phyloP scores from a whole-genome alignment of 2,797 vertebrate species.

The Pseudotriccus pelzelni region DNA sequence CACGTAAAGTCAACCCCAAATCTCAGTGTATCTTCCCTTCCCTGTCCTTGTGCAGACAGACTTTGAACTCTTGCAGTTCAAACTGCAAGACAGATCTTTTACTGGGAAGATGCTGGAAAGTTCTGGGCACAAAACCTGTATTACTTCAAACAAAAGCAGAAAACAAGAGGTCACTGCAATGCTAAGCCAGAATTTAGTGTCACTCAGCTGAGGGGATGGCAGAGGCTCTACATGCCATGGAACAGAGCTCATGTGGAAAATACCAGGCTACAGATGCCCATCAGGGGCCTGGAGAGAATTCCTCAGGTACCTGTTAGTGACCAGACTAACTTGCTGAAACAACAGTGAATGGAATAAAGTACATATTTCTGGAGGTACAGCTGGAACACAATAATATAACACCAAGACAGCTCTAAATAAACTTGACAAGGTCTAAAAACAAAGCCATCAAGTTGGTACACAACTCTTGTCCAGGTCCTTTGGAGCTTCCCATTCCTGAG shows the following conservation, averaged over 20 bases:
- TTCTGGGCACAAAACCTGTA: background rate
- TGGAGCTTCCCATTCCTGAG: background rate
- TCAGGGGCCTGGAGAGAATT: background rate
- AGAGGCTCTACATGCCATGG: background rate
- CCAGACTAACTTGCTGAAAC: background rate
- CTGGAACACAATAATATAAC: background rate
- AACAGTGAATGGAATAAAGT: background rate
- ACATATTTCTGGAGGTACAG: background rate
- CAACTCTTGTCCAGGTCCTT: background rate
- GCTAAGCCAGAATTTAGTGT: background rate
- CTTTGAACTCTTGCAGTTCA: background rate
- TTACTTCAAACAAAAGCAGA: background rate
- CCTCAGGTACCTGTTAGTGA: background rate
- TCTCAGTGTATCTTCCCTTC: background rate
- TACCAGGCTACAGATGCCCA: background rate
- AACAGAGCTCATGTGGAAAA: constrained; percentile 4
- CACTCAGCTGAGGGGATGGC: background rate
- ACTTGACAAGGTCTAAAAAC: background rate
- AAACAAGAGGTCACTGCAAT: background rate
- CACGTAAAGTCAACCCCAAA: background rate
- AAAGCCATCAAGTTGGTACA: background rate
- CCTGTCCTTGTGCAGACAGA: background rate
- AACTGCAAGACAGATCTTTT: background rate
- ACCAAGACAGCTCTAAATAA: background rate
- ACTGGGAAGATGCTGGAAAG: background rate